Evolutionary conservation across 2,797 vertebrate genomes (phyloP).

Genomic region (Remorina albescens): DNA sequence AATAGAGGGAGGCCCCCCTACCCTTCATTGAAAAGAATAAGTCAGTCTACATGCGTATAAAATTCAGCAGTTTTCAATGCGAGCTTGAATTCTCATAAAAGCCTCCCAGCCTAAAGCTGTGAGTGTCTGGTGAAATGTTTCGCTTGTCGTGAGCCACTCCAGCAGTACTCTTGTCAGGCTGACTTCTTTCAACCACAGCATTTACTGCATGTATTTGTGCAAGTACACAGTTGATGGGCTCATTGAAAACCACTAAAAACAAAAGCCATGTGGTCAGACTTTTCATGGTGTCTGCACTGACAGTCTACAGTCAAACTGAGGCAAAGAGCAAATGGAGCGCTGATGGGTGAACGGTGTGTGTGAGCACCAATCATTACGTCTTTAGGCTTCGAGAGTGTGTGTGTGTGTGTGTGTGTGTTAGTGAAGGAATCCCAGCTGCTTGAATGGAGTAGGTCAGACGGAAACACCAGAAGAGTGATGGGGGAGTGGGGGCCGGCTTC

Average conservation of each 20-base stretch:
- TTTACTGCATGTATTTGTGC: conserved; percentile 15
- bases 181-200: not conserved
- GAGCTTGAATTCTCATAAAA: conserved; percentile 8
- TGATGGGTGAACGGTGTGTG: not conserved
- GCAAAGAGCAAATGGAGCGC: not conserved
- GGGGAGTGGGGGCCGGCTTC: conserved; percentile 27
- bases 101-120: not conserved
- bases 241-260: conserved; percentile 14
- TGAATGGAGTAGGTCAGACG: conserved; percentile 69
- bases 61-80: conserved; percentile 20
- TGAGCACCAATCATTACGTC: not conserved
- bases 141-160: not conserved
- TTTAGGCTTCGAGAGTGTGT: not conserved
- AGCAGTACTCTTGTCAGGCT: not conserved
- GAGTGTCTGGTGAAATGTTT: not conserved
- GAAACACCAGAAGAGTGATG: conserved; percentile 37
- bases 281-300: not conserved
- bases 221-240: conserved; percentile 15
- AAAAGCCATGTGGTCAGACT: conserved; percentile 12
- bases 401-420: conserved; percentile 8
- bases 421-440: conserved; percentile 59
- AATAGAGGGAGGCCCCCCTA: conserved; percentile 72
- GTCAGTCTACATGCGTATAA: conserved; percentile 26
- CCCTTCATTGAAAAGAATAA: conserved; percentile 73
- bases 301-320: not conserved